Base-by-base conservation (phyloP, 2,797 vertebrate species). In the Tarsius wallacei region DNA sequence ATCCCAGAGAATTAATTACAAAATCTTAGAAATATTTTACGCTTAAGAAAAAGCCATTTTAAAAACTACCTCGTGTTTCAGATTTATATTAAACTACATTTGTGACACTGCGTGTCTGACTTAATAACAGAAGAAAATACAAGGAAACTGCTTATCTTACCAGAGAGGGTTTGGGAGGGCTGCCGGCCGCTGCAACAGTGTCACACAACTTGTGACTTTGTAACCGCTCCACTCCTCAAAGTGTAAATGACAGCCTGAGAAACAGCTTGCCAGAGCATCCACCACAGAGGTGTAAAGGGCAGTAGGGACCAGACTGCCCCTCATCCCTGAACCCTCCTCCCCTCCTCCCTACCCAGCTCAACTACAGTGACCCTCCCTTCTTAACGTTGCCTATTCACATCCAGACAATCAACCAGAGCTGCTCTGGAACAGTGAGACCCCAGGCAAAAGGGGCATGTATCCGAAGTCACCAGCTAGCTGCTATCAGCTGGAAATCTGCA, bases 1-100 rank as follows among this genome's bases (percentile, higher is more conserved):
- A 91, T 96, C 86, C 57, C 83, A 70, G 19, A 87, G 19, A 91
- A 68, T 22, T n/a, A 36, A 87, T 42, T 42, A 80, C 2, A 86
- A 64, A 80, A 85, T 74, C 86, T 96, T 74, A 59, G 73, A 76
- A 91, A 63, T n/a, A 78, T 12, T 87, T 94, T 64, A 87, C 70
- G n/a, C 64, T 84, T 93, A 64, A 96, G 31, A 81, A 92, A 70
- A 81, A 22, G 57, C 47, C 55, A 57, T 87, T 92, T 83, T 5
- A 15, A 71, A 86, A 94, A 88, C n/a, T 19, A 61, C n/a, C 24
- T 22, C 53, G 87, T 90, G 61, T 85, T 64, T 96, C 55, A 91
- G 61, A 26, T 86, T 78, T 78, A 59, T 15, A 95, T 81, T 42
- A 90, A 93, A 96, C 83, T 55, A 64, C 19, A 59, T 49, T 33